Conservation (phyloP, 2,113 vertebrate genomes). For the Syrrhaptes paradoxus region DNA sequence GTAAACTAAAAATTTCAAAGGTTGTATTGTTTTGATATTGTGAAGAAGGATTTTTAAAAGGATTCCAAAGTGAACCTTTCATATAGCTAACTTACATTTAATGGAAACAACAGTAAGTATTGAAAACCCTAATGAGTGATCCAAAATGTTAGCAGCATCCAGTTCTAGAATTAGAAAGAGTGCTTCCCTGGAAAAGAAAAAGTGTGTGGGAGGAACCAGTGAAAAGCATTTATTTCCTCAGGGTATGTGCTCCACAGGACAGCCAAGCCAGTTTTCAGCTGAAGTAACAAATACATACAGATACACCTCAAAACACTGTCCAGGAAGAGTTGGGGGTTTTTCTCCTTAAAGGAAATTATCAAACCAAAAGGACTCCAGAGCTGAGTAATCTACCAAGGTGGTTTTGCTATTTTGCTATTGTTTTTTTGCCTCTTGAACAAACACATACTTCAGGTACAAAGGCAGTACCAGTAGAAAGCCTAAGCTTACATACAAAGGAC, state of each 20-base stretch:
- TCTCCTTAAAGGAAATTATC: not conserved
- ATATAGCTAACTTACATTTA: not conserved
- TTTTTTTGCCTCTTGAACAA: not conserved
- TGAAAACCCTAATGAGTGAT: not conserved
- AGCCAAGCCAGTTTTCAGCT: not conserved
- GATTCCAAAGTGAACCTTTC: not conserved
- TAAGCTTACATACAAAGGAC: not conserved
- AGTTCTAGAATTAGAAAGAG: not conserved
- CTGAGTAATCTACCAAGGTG: not conserved
- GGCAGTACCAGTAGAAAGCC: not conserved
- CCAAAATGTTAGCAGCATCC: not conserved
- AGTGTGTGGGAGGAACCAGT: not conserved
- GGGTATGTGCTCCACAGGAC: not conserved
- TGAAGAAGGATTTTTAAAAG: not conserved
- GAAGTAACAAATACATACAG: not conserved
- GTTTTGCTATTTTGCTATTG: not conserved
- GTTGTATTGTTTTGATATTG: not conserved
- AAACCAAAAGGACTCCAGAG: not conserved
- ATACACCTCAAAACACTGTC: not conserved
- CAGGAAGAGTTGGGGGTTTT: not conserved
- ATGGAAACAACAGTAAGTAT: not conserved
- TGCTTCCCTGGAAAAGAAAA: not conserved
- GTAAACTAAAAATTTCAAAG: not conserved
- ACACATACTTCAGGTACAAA: not conserved
- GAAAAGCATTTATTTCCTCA: constrained; percentile 32